phyloP scores from a whole-genome alignment of 2,797 vertebrate species.

The Siniperca obscura region DNA sequence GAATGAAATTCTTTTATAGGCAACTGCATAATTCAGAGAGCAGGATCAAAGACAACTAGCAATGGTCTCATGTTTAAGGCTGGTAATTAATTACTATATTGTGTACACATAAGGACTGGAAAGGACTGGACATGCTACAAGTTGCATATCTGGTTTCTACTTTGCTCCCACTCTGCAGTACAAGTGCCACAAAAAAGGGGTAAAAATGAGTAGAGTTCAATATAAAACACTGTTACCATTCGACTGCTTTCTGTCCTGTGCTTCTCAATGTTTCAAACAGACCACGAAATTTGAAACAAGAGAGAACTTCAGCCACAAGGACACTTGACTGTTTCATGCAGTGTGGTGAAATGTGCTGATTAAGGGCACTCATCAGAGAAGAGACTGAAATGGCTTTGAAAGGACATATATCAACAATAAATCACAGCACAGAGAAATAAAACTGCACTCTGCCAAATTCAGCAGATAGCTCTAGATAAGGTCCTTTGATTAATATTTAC shows the following conservation, averaged over 20 bases:
- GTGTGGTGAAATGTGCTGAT: conserved; percentile 66
- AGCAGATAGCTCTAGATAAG: conserved; percentile 29
- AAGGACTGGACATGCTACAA: conserved; percentile 15
- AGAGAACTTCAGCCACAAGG: conserved; percentile 47
- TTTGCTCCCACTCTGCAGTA: conserved; percentile 15
- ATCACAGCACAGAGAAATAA: conserved; percentile 57
- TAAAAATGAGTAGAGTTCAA: conserved; percentile 15
- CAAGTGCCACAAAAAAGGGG: not conserved
- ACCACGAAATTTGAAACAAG: conserved; percentile 9
- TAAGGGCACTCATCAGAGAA: conserved; percentile 65
- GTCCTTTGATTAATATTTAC: conserved; percentile 26
- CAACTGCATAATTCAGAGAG: conserved; percentile 22
- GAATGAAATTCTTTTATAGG: conserved; percentile 8
- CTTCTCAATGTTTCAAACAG: conserved; percentile 23
- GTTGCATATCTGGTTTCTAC: conserved; percentile 15
- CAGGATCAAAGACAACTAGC: conserved; percentile 7
- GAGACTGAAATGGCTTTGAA: conserved; percentile 65
- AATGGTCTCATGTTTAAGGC: conserved; percentile 20
- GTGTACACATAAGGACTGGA: not conserved
- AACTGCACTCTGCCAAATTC: conserved; percentile 51
- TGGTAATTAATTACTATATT: conserved; percentile 33
- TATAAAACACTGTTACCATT: conserved; percentile 13
- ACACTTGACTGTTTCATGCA: conserved; percentile 46
- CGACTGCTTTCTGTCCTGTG: conserved; percentile 17
- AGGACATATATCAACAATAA: conserved; percentile 70